phyloP scores from a whole-genome alignment of 1,140 invertebrate species.

The Anastatus disparis region DNA sequence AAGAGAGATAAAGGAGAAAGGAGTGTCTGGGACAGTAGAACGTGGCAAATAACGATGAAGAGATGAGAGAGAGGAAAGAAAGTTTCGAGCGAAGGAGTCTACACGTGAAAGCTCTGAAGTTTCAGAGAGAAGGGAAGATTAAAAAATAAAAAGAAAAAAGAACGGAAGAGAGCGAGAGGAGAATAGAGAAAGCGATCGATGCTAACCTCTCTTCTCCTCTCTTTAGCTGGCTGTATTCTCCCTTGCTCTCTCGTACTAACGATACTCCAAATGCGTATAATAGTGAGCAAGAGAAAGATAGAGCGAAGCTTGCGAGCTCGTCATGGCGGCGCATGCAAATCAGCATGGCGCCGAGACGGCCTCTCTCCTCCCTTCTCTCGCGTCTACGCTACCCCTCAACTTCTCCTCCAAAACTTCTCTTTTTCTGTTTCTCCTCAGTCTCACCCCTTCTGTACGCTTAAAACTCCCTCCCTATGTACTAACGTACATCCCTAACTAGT shows the following conservation, averaged over 20 bases:
- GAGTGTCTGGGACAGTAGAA: constrained; percentile 38
- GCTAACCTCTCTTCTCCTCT: constrained; percentile 53
- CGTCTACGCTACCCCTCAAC: constrained; percentile 45
- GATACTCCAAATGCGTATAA: no score
- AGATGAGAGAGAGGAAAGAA: constrained; percentile 5
- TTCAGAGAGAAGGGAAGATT: background rate
- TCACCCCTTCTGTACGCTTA: no score
- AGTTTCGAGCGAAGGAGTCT: background rate
- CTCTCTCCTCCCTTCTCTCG: constrained; percentile 19
- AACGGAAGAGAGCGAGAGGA: background rate
- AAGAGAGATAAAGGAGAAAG: constrained; percentile 42
- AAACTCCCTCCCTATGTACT: no score
- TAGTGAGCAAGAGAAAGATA: no score
- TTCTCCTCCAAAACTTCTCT: constrained; percentile 35
- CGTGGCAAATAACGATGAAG: constrained; percentile 36
- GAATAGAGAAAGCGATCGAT: constrained; percentile 60
- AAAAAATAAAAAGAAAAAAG: constrained; percentile 1
- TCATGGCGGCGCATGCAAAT: constrained; percentile 69
- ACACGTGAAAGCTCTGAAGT: background rate
- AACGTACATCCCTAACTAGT: no score
- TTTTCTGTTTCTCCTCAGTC: background rate
- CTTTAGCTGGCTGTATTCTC: background rate
- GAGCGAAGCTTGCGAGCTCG: constrained; percentile 50
- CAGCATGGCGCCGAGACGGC: constrained; percentile 68
- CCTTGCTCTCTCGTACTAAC: background rate